phyloP scores from a whole-genome alignment of 2,888 invertebrate species.

The Callinectes sapidus region DNA sequence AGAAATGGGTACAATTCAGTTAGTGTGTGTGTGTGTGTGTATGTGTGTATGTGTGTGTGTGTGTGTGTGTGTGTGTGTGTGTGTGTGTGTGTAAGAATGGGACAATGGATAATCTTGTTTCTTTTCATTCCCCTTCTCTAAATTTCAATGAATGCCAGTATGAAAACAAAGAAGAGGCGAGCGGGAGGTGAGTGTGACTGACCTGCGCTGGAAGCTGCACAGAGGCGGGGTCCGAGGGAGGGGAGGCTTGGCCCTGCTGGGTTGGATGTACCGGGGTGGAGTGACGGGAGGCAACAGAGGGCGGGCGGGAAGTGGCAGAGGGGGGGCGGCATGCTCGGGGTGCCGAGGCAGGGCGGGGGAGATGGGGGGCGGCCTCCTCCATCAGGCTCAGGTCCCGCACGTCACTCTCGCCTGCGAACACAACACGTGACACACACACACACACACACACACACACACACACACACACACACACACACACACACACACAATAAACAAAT shows the following conservation, averaged over 20 bases:
- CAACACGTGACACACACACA: slow-evolving; percentile 30
- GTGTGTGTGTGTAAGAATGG: background rate
- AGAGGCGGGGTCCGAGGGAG: slow-evolving; percentile 1
- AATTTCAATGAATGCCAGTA: background rate
- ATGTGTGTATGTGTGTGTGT: slow-evolving; percentile 21
- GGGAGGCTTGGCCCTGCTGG: slow-evolving; percentile 35
- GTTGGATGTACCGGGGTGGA: slow-evolving; percentile 50
- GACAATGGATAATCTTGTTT: background rate
- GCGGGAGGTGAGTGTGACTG: background rate
- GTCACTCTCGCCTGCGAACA: slow-evolving; percentile 22
- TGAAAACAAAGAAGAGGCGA: background rate
- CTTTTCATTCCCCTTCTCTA: background rate
- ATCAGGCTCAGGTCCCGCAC: slow-evolving; percentile 28
- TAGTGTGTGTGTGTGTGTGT: background rate
- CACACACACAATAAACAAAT: too few relatives aligned
- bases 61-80: slow-evolving; percentile 25
- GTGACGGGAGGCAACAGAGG: slow-evolving; percentile 63
- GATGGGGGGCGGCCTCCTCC: background rate
- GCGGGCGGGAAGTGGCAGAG: slow-evolving; percentile 51
- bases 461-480: too few relatives aligned
- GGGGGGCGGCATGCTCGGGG: slow-evolving; percentile 33
- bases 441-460: too few relatives aligned
- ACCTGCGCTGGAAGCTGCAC: slow-evolving; percentile 38
- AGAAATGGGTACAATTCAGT: background rate
- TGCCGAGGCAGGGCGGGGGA: slow-evolving; percentile 43